Percentiles rank a stretch among this genome's conserved stretches.
These are phyloP conservation scores for Struthio camelus DNA, from an alignment of 2,113 vertebrate species.

Conservation along the genomic window DNA sequence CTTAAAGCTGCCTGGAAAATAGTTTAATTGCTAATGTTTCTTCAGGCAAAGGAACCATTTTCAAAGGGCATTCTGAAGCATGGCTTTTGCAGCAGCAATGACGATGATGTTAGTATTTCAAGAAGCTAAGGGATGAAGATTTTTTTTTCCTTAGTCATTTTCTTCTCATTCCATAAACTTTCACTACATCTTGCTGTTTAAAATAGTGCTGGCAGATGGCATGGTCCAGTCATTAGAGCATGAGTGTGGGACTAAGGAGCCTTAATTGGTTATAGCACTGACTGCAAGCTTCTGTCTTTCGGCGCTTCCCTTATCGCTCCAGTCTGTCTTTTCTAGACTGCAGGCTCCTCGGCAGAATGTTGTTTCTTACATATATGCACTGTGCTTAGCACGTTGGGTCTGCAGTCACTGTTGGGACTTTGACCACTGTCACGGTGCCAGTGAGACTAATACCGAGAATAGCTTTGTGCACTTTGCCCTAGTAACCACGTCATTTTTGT, in stretches of 20 bases:
- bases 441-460: not conserved
- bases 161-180: not conserved
- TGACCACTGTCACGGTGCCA: rapidly evolving
- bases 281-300: not conserved
- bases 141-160: not conserved
- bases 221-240: not conserved
- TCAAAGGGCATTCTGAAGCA: not conserved
- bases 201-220: not conserved
- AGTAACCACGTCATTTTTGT: no score
- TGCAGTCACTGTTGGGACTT: not conserved
- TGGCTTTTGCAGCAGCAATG: not conserved
- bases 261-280: not conserved
- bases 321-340: not conserved
- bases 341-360: not conserved
- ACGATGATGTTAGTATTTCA: not conserved
- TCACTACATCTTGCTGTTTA: rapidly evolving
- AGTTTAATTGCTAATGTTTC: not conserved
- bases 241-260: not conserved
- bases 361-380: not conserved
- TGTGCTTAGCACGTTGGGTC: not conserved
- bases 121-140: not conserved
- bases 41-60: not conserved
- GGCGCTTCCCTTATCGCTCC: not conserved
- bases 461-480: not conserved
- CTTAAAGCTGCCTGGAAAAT: not conserved